Base-by-base conservation (phyloP, 1,140 invertebrate species). In the Bombus confusus region DNA sequence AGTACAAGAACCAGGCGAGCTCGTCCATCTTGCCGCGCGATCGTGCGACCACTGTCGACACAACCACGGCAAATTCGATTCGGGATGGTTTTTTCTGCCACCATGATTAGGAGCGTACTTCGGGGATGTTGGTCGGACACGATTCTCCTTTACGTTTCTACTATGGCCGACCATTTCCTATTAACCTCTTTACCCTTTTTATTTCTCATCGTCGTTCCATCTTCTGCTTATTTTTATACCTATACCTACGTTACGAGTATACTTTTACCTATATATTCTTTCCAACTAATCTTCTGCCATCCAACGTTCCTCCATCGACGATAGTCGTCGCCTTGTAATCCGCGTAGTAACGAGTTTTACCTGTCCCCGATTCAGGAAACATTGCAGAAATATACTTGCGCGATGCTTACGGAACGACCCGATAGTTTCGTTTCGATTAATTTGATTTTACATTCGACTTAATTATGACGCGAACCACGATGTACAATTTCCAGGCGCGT, bases 11-110 rank as follows among this genome's bases (percentile, higher is more conserved):
- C 59, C 5, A 22, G 37, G 9, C 47, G 68, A 41, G 57, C 75
- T 43, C 79, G 84, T 85, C 84, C 84, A 81, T 81, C 84, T 85
- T 73, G 84, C 84, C 79, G 71, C 34, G 37, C 8, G 84, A 85
- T 85, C 79, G 78, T 81, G 79, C 79, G 84, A 80, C 84, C 84
- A 69, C 71, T 80, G 84, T 80, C 84, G 79, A 85, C 62, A 81
- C 79, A 68, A 74, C 57, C 62, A 80, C 59, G 71, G 79, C 84
- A 85, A 85, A 85, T 85, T 85, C 71, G 78, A 85, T 22, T 75
- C 47, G 47, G 47, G 1, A 73, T 64, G 68, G 15, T 72, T 80
- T 66, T 73, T 72, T 66, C 39, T 4, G 22, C 3, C 18, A 9
- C 18, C 31, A 34, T 52, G 28, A 78, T 83, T 64, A 31, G 52